Conservation (phyloP, 2,113 vertebrate species). For the Dendropsophus ebraccatus region DNA sequence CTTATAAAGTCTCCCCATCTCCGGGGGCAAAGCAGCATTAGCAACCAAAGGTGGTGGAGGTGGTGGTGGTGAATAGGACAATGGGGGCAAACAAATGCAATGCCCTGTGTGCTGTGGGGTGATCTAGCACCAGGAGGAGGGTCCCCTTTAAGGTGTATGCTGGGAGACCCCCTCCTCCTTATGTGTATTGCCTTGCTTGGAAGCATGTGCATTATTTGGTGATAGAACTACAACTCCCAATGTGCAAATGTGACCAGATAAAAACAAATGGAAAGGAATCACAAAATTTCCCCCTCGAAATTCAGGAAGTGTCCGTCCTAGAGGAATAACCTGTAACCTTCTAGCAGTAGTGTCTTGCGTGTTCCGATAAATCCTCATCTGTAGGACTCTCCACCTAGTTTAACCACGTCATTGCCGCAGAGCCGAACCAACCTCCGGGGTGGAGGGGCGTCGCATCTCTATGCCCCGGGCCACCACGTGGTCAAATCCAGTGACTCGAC, state of each 20-base stretch:
- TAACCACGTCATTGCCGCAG: background rate
- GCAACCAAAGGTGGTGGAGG: background rate
- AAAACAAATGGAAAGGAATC: background rate
- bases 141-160: background rate
- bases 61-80: background rate
- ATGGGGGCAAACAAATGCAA: background rate
- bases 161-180: background rate
- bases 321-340: background rate
- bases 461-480: background rate
- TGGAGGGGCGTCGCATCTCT: background rate
- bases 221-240: background rate
- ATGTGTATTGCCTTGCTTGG: background rate
- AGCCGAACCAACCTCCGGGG: background rate
- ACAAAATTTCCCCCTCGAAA: background rate
- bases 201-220: background rate
- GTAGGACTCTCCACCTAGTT: too few relatives aligned
- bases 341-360: too few relatives aligned
- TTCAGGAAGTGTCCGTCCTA: slow-evolving; percentile 12
- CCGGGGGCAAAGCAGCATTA: background rate
- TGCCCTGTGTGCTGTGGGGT: background rate
- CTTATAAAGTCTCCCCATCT: background rate
- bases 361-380: background rate
- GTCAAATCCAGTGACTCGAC: slow-evolving; percentile 24
- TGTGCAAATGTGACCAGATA: background rate
- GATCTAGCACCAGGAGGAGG: background rate